These are phyloP conservation scores for Agriopis leucophaearia DNA, from an alignment of 2,888 invertebrate species.

Conservation along the genomic window DNA sequence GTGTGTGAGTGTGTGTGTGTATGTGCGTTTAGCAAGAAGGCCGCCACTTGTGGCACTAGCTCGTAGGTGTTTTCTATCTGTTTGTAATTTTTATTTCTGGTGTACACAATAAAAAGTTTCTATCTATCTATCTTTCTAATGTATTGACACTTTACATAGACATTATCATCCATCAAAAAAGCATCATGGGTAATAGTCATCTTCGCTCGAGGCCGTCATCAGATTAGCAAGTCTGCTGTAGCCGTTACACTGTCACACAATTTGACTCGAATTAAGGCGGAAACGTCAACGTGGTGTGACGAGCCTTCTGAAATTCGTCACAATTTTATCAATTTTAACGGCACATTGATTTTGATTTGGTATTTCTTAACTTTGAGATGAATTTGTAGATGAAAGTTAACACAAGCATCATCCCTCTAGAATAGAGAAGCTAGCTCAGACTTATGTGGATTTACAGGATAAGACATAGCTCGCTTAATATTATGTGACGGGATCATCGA, in stretches of 20 bases:
- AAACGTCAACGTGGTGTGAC: conserved; percentile 4
- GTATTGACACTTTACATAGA: not conserved
- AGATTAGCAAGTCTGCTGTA: conserved; percentile 27
- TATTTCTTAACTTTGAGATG: too few relatives aligned
- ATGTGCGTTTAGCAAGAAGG: too few relatives aligned
- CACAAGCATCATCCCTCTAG: not conserved
- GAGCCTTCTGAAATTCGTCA: not conserved
- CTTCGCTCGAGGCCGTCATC: conserved; percentile 11
- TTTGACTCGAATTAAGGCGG: conserved; percentile 2
- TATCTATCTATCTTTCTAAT: too few relatives aligned
- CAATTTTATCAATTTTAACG: not conserved
- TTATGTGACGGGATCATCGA: too few relatives aligned
- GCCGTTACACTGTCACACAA: conserved; percentile 9
- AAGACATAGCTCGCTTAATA: too few relatives aligned
- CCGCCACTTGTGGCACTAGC: too few relatives aligned
- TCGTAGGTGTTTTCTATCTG: too few relatives aligned
- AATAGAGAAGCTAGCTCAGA: not conserved
- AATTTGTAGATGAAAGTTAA: not conserved
- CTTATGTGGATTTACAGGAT: too few relatives aligned
- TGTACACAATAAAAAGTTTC: too few relatives aligned
- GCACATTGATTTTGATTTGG: too few relatives aligned
- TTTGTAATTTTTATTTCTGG: too few relatives aligned
- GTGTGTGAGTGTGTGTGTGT: too few relatives aligned
- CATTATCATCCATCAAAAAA: not conserved
- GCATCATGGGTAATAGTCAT: not conserved